Conservation (phyloP, 2,797 vertebrate species). For the Acridotheres tristis region DNA sequence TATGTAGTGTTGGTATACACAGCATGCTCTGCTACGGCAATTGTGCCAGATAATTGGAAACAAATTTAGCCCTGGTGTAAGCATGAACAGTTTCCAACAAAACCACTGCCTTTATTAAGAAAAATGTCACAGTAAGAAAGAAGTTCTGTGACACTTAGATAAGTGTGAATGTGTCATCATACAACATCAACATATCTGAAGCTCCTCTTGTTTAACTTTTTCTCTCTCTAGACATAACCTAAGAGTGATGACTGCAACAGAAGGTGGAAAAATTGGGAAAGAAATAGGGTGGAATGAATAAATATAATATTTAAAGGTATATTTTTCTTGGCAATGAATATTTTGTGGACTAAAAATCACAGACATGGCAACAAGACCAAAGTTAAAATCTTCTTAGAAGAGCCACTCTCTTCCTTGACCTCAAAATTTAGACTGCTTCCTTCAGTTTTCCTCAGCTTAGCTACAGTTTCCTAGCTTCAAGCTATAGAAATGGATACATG, state of each 20-base stretch:
- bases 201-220: background rate
- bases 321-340: background rate
- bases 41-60: conserved; percentile 45
- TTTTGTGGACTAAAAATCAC: background rate
- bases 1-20: background rate
- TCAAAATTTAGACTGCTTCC: background rate
- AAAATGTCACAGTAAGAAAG: background rate
- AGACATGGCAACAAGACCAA: background rate
- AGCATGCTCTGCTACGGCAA: background rate
- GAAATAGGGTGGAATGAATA: background rate
- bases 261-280: background rate
- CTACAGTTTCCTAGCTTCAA: background rate
- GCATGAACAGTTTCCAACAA: background rate
- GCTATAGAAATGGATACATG: background rate
- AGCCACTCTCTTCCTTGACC: background rate
- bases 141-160: background rate
- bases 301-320: background rate
- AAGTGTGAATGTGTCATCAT: background rate
- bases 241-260: background rate
- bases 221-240: background rate
- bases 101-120: conserved; percentile 1
- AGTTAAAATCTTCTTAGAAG: background rate
- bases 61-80: conserved; percentile 7
- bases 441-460: background rate
- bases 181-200: background rate